A percentile compares a stretch with the other conserved stretches of the same genome.
Evolutionary conservation across 2,113 vertebrate genomes (phyloP).

Genomic region (Lampris incognitus): DNA sequence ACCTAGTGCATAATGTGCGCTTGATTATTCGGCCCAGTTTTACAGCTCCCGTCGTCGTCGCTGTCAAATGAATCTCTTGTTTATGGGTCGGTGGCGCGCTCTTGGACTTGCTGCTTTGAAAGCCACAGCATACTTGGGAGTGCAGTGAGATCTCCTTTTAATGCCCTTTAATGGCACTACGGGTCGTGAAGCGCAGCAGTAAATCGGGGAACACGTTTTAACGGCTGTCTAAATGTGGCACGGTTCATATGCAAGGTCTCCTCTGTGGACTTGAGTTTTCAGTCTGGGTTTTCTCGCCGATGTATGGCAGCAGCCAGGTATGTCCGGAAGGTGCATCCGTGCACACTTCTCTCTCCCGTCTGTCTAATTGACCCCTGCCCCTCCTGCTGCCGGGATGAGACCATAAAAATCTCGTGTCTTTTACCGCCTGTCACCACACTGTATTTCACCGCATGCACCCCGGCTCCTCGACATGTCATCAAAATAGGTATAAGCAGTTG

Average conservation of each 20-base stretch:
- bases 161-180: slow-evolving; percentile 5
- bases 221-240: neutral
- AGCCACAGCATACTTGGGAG: neutral
- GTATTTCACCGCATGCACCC: slow-evolving; percentile 4
- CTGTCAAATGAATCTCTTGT: slow-evolving; percentile 14
- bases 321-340: slow-evolving; percentile 13
- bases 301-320: slow-evolving; percentile 14
- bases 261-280: neutral
- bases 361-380: slow-evolving; percentile 41
- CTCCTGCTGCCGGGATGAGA: slow-evolving; percentile 36
- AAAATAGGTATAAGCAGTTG: slow-evolving; percentile 1
- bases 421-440: slow-evolving; percentile 35
- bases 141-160: slow-evolving; percentile 8
- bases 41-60: slow-evolving; percentile 17
- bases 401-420: slow-evolving; percentile 39
- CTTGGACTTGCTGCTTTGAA: neutral
- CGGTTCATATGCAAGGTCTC: slow-evolving; percentile 4
- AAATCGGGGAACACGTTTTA: neutral
- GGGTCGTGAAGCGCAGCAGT: slow-evolving; percentile 9
- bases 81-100: slow-evolving; percentile 21
- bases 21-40: slow-evolving; percentile 23
- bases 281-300: neutral
- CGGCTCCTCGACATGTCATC: slow-evolving; percentile 10
- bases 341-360: slow-evolving; percentile 17
- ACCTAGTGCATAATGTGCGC: slow-evolving; percentile 52